phyloP scores from a whole-genome alignment of 2,113 vertebrate genomes.

The Gymnocephalus cernua region DNA sequence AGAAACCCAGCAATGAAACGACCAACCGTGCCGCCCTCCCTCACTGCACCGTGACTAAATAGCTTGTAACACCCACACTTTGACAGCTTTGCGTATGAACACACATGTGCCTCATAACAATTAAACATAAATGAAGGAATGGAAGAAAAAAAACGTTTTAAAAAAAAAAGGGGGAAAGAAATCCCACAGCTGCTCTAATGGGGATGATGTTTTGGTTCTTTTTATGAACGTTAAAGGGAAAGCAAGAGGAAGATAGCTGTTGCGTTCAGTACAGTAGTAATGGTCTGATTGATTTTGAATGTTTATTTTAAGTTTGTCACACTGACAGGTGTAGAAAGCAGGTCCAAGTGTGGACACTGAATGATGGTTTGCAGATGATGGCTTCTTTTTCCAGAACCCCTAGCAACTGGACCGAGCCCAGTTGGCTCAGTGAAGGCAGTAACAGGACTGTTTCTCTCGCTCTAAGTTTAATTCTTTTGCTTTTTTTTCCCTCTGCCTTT shows the following conservation, averaged over 20 bases:
- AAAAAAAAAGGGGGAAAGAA: conserved; percentile 16
- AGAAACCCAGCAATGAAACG: conserved; percentile 40
- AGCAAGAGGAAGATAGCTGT: conserved; percentile 31
- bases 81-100: conserved; percentile 59
- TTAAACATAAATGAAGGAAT: conserved; percentile 59
- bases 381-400: conserved; percentile 69
- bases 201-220: conserved; percentile 6
- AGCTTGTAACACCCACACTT: conserved; percentile 66
- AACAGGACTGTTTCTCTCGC: conserved; percentile 49
- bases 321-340: conserved; percentile 71
- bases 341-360: conserved; percentile 64
- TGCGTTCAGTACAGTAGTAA: conserved; percentile 57
- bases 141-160: conserved; percentile 6
- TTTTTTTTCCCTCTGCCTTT: neutral
- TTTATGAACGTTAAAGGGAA: conserved; percentile 9
- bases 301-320: conserved; percentile 77
- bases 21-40: conserved; percentile 39
- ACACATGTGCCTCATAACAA: conserved; percentile 62
- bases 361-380: conserved; percentile 77
- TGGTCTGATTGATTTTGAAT: conserved; percentile 63
- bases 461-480: conserved; percentile 34
- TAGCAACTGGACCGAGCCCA: conserved; percentile 65
- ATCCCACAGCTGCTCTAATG: conserved; percentile 32
- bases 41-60: conserved; percentile 60
- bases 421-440: conserved; percentile 53